Evolutionary conservation across 2,888 invertebrate genomes (phyloP), one percentile per base, ranked within the genome.

Genomic region (Luperina testacea): DNA sequence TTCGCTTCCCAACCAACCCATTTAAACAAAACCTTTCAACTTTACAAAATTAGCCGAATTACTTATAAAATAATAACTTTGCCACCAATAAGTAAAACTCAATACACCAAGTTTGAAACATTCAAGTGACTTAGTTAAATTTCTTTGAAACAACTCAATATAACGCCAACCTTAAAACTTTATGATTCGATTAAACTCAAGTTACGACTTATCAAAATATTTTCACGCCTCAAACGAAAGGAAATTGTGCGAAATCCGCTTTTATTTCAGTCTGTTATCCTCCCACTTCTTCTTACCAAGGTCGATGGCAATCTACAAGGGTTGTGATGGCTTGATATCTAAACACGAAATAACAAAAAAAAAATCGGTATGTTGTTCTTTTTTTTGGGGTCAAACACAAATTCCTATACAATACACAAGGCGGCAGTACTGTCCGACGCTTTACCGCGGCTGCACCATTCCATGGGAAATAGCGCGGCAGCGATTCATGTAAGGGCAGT

Each of bases 101-200:
- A 63, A 63, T 45, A 24, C 20, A 38, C 5, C 7, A n/a, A 71
- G 20, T 80, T 61, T 27, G n/a, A n/a, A 9, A 57, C 65, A 17
- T 48, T 15, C 17, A 80, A 80, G 20, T 48, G 9, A 57, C 13
- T 72, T n/a, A 48, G 38, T 73, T 72, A 42, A 59, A 80, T 20
- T 79, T 63, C n/a, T 78, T 72, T 7, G 27, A 80, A 57, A 73
- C 57, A 59, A 42, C 11, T 59, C n/a, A 65, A 59, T 51, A 5
- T 48, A 15, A 51, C 42, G 15, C 20, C n/a, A 42, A 32, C 15
- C 59, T 42, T 3, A 4, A n/a, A 80, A 57, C 17, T 38, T 72
- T 45, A 61, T 42, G 59, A 24, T 11, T 32, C 24, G 45, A 64
- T 45, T n/a, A 32, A 72, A 73, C 61, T 75, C 45, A 32, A 68